Conservation (phyloP, 1,140 invertebrate genomes). For the Oryctes rhinoceros region DNA sequence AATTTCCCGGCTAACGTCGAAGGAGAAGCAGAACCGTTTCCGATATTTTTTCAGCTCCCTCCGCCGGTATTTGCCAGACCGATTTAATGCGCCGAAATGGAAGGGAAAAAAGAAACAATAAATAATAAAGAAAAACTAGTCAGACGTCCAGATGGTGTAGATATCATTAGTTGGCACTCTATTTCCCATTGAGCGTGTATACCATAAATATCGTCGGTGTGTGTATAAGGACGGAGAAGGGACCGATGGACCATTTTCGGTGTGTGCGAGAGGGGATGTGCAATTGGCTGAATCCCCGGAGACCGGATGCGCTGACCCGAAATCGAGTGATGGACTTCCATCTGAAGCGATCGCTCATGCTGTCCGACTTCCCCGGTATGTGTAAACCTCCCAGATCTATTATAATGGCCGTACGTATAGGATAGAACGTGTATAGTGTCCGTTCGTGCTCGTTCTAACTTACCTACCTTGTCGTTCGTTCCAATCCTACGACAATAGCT, state of each 20-base stretch:
- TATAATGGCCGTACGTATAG: constrained; percentile 23
- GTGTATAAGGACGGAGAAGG: not conserved
- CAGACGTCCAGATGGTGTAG: constrained; percentile 22
- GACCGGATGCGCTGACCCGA: constrained; percentile 40
- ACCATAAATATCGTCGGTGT: constrained; percentile 20
- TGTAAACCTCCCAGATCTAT: constrained; percentile 39
- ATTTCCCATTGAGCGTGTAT: constrained; percentile 33
- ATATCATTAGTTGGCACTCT: constrained; percentile 25
- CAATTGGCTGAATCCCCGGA: constrained; percentile 37
- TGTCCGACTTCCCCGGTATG: constrained; percentile 31
- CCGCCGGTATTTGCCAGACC: not conserved
- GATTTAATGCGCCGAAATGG: constrained; percentile 8
- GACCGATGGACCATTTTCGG: constrained; percentile 26
- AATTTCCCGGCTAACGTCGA: not conserved
- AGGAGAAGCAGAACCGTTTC: not conserved
- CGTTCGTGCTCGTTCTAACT: constrained; percentile 1
- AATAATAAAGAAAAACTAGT: constrained; percentile 30
- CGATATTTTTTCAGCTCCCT: not conserved
- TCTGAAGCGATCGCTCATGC: constrained; percentile 34
- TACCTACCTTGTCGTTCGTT: not conserved
- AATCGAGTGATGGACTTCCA: constrained; percentile 39
- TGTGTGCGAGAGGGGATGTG: constrained; percentile 12
- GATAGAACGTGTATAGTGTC: not conserved
- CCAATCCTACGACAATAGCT: not conserved
- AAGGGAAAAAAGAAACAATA: not conserved